Conservation (phyloP, 1,140 invertebrate genomes). For the Lordiphosa mommai region DNA sequence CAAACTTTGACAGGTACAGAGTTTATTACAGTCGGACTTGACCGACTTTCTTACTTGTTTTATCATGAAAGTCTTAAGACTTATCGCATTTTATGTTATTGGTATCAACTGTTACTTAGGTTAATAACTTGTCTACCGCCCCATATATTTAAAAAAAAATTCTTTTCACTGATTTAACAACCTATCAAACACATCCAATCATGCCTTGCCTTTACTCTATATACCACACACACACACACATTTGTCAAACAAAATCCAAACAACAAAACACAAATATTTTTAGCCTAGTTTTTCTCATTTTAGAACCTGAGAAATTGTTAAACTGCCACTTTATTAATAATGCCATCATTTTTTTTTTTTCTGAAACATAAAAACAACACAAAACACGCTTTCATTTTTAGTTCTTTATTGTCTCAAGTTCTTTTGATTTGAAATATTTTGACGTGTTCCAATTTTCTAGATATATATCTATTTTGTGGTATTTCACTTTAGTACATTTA, state of each 20-base stretch:
- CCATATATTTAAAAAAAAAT: constrained; percentile 8
- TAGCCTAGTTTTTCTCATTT: constrained; percentile 46
- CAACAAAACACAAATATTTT: not conserved
- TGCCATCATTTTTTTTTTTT: constrained; percentile 33
- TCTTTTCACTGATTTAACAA: no score
- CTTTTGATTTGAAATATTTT: constrained; percentile 73
- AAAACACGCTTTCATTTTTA: constrained; percentile 57
- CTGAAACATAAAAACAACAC: constrained; percentile 14
- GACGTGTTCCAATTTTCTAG: constrained; percentile 68
- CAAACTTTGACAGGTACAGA: no score
- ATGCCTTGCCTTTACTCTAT: constrained; percentile 51
- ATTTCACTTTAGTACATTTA: constrained; percentile 44
- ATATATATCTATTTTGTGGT: constrained; percentile 22
- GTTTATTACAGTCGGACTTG: no score
- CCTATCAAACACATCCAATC: no score
- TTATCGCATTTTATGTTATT: no score
- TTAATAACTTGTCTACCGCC: not conserved
- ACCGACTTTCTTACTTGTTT: no score
- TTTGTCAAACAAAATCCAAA: not conserved
- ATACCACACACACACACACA: constrained; percentile 42
- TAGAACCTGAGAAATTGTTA: constrained; percentile 71
- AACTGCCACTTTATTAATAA: constrained; percentile 76
- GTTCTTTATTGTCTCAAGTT: constrained; percentile 70
- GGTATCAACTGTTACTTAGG: no score
- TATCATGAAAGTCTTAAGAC: no score